Evolutionary conservation across 2,888 invertebrate genomes (phyloP).

Genomic region (Acrobasis repandana): DNA sequence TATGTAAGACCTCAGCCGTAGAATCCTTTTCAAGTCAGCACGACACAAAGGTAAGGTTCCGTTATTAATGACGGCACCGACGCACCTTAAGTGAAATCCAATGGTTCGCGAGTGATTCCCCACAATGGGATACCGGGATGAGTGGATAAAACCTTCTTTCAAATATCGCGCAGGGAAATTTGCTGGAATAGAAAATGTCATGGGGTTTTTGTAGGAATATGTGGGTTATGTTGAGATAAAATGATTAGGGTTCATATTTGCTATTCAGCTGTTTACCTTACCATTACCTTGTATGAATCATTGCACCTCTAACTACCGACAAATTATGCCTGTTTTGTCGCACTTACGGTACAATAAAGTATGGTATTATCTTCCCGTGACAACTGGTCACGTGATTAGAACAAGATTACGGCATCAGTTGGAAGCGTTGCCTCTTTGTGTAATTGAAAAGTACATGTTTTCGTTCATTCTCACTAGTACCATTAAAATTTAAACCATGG

Average conservation of each 20-base stretch:
- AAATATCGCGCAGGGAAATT: constrained; percentile 15
- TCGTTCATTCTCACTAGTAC: no score
- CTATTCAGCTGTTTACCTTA: not conserved
- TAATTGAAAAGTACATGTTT: no score
- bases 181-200: not conserved
- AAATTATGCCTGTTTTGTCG: no score
- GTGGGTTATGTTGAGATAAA: not conserved
- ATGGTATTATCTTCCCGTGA: no score
- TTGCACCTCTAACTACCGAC: no score
- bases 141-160: constrained; percentile 19
- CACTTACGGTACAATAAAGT: no score
- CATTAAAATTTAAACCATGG: no score
- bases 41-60: constrained; percentile 27
- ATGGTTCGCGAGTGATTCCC: constrained; percentile 38
- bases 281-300: no score
- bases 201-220: not conserved
- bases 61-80: constrained; percentile 36
- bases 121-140: constrained; percentile 15
- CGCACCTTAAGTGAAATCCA: constrained; percentile 42
- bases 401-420: no score
- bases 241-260: not conserved
- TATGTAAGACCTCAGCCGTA: not conserved
- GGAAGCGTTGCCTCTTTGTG: no score
- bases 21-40: constrained; percentile 26
- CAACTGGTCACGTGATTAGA: no score